Conservation (phyloP, 2,797 vertebrate species). For the Sternarchorhynchus goeldii region DNA sequence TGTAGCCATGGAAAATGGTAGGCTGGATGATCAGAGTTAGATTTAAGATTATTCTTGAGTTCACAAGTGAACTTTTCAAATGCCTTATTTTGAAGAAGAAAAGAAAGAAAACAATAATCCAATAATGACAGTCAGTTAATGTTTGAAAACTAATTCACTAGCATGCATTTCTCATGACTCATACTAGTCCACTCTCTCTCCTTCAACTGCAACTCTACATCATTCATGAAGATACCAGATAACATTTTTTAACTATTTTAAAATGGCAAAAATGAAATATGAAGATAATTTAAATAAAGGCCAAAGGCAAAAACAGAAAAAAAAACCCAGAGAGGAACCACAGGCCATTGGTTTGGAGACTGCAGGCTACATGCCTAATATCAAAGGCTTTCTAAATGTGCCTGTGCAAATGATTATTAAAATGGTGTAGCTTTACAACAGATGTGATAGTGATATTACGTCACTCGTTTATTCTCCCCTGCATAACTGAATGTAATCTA, state of each 20-base stretch:
- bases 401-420: constrained; percentile 71
- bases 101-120: too few species aligned
- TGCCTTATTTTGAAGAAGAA: constrained; percentile 21
- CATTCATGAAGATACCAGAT: constrained; percentile 24
- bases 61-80: constrained; percentile 15
- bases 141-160: constrained; percentile 77
- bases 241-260: constrained; percentile 20
- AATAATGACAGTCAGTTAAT: constrained; percentile 63
- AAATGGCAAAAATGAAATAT: constrained; percentile 55
- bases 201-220: constrained; percentile 26
- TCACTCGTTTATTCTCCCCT: not conserved
- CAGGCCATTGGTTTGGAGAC: constrained; percentile 69
- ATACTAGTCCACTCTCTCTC: constrained; percentile 55
- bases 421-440: constrained; percentile 54
- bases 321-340: constrained; percentile 68
- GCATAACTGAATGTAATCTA: too few species aligned
- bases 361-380: constrained; percentile 71
- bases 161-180: constrained; percentile 65
- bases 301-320: constrained; percentile 59
- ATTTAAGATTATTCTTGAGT: constrained; percentile 17
- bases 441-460: constrained; percentile 12
- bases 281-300: constrained; percentile 66
- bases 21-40: constrained; percentile 10
- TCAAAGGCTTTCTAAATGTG: constrained; percentile 69
- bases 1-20: constrained; percentile 30